These are phyloP conservation scores for Drosophila nigromelanica DNA, from an alignment of 1,140 invertebrate genomes.

Conservation along the genomic window DNA sequence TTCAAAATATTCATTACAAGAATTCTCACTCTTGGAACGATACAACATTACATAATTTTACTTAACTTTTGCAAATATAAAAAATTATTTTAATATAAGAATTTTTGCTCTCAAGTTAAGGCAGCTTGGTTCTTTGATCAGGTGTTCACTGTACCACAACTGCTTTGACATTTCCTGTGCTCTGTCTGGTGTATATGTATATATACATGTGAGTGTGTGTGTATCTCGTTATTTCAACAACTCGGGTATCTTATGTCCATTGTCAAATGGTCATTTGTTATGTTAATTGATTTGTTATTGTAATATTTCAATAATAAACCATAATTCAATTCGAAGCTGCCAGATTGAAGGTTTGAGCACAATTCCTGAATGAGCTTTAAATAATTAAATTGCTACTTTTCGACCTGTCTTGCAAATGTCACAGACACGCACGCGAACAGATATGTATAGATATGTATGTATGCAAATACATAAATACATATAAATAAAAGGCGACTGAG, in stretches of 20 bases:
- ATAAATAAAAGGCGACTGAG: background rate
- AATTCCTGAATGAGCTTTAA: slow-evolving; percentile 10
- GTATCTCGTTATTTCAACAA: slow-evolving; percentile 8
- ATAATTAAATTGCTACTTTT: slow-evolving; percentile 20
- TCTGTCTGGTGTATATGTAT: background rate
- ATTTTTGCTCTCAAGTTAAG: no score
- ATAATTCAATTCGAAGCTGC: slow-evolving; percentile 20
- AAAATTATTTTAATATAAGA: no score
- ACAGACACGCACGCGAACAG: slow-evolving; percentile 11
- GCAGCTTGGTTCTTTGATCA: no score
- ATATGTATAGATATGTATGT: no score
- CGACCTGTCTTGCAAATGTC: background rate
- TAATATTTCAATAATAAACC: slow-evolving; percentile 38
- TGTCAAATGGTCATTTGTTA: slow-evolving; percentile 29
- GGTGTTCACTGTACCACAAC: slow-evolving; percentile 17
- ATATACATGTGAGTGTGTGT: background rate
- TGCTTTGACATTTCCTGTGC: slow-evolving; percentile 20
- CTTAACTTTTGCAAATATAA: no score
- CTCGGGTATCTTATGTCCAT: slow-evolving; percentile 4
- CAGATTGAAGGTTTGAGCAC: background rate
- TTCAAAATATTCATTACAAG: no score
- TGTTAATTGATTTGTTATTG: slow-evolving; percentile 47
- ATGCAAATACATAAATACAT: background rate
- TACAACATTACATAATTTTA: no score
- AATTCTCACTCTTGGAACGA: no score